These are phyloP conservation scores for Camponotus fellah DNA, from an alignment of 2,888 invertebrate species.

Conservation along the genomic window DNA sequence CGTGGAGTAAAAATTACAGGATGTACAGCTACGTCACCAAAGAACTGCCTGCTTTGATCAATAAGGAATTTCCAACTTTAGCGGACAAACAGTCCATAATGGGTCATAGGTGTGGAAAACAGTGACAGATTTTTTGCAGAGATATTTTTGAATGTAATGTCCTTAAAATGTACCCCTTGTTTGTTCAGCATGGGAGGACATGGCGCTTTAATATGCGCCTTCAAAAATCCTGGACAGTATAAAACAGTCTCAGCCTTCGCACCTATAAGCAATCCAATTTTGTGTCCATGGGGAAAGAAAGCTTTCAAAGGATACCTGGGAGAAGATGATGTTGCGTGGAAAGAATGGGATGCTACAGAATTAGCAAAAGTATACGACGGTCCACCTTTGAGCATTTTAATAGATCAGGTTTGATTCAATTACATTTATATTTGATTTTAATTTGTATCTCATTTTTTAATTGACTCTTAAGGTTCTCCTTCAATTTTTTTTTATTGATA, in stretches of 20 bases:
- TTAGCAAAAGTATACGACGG: conserved; percentile 94
- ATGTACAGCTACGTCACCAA: conserved; percentile 98
- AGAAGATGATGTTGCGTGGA: conserved; percentile 88
- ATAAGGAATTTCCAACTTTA: conserved; percentile 90
- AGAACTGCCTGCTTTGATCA: conserved; percentile 93
- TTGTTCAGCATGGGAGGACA: conserved; percentile 98
- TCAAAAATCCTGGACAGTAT: conserved; percentile 96
- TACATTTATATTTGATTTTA: background rate
- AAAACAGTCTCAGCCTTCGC: conserved; percentile 97
- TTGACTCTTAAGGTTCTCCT: background rate
- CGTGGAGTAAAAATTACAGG: conserved; percentile 96
- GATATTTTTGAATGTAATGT: background rate
- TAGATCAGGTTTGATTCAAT: conserved; percentile 92
- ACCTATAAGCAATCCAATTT: conserved; percentile 96
- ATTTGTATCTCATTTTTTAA: background rate
- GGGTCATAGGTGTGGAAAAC: conserved; percentile 90
- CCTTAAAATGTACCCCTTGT: conserved; percentile 34
- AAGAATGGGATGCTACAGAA: conserved; percentile 95
- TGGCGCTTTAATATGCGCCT: conserved; percentile 95
- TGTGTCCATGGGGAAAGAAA: conserved; percentile 95
- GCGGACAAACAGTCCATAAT: conserved; percentile 91
- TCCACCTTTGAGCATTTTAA: conserved; percentile 92
- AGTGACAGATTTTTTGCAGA: background rate
- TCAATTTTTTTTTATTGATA: background rate
- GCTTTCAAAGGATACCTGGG: conserved; percentile 94